Conservation (phyloP, 2,113 vertebrate genomes). For the Dasyprocta punctata region DNA sequence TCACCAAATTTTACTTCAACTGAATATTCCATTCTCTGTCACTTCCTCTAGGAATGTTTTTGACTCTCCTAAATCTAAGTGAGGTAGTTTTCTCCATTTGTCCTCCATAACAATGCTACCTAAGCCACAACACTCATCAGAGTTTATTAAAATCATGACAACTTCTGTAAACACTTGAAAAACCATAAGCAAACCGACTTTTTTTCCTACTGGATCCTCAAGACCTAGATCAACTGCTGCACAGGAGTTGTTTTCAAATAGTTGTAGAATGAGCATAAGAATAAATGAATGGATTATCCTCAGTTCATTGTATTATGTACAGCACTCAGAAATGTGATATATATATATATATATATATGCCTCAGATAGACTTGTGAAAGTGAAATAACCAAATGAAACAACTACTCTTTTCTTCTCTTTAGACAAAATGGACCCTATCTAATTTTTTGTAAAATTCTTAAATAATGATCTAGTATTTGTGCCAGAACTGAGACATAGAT, state of each 20-base stretch:
- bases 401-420: neutral
- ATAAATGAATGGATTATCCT: neutral
- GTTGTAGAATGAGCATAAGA: neutral
- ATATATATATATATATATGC: neutral
- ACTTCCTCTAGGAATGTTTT: neutral
- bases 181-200: fast-evolving
- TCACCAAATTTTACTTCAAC: neutral
- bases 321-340: neutral
- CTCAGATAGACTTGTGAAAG: neutral
- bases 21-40: neutral
- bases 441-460: neutral
- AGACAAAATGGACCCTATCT: neutral
- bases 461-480: neutral
- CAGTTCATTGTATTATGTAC: neutral
- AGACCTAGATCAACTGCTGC: too few relatives aligned
- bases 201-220: neutral
- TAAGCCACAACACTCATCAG: neutral
- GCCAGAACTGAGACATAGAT: neutral
- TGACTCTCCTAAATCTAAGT: neutral
- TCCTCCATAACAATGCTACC: fast-evolving
- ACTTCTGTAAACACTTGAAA: neutral
- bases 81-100: neutral
- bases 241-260: too few relatives aligned
- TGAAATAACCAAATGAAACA: neutral
- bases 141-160: neutral